These are phyloP conservation scores for Microcebus ravelobensis DNA, from an alignment of 2,113 vertebrate genomes.

Conservation along the genomic window DNA sequence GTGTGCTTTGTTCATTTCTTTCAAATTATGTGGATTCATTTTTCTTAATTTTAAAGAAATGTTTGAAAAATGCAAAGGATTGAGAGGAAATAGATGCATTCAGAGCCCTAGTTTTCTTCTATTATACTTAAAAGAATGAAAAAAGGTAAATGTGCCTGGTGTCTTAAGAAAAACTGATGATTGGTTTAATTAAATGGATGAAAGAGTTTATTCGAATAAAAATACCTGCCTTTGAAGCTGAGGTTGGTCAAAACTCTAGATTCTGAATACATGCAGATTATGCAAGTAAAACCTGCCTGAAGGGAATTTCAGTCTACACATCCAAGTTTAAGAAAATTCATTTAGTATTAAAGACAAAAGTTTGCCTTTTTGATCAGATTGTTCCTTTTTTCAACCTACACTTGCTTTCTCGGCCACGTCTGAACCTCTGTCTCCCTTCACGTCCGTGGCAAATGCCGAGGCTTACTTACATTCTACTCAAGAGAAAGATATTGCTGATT, in stretches of 20 bases:
- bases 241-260: neutral
- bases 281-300: slow-evolving; percentile 2
- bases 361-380: neutral
- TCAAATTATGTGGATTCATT: neutral
- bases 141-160: neutral
- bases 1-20: neutral
- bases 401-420: neutral
- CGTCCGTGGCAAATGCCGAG: neutral
- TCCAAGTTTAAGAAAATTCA: slow-evolving; percentile 7
- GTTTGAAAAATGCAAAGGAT: neutral
- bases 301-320: neutral
- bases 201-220: slow-evolving; percentile 40
- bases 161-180: slow-evolving; percentile 6
- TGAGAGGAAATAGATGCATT: neutral
- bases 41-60: neutral
- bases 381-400: neutral
- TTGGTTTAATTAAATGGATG: neutral
- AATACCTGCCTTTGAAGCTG: slow-evolving; percentile 39
- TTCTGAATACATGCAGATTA: neutral
- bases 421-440: neutral
- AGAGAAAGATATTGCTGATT: neutral
- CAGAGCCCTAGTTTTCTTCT: neutral
- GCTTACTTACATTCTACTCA: neutral
- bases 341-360: neutral
- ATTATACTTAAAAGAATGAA: neutral